Conservation (phyloP, 1,140 invertebrate genomes). For the Heliconius eleuchia region DNA sequence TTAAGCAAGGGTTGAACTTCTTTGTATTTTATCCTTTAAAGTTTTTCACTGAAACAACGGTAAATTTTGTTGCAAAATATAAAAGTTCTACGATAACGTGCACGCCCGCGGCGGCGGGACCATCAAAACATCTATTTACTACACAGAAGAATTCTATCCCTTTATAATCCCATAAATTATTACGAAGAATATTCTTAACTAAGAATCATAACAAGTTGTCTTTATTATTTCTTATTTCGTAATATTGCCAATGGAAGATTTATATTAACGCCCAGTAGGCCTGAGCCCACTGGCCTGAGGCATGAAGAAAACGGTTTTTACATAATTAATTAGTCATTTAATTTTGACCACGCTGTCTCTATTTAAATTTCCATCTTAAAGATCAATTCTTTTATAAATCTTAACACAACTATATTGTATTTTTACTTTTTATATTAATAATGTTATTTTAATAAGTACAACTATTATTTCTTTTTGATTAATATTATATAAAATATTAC, state of each 20-base stretch:
- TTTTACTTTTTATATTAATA: no score
- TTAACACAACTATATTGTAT: background rate
- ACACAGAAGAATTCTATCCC: background rate
- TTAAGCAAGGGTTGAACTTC: constrained; percentile 72
- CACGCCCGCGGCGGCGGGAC: constrained; percentile 60
- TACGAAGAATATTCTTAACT: background rate
- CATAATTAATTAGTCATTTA: background rate
- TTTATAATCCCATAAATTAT: constrained; percentile 4
- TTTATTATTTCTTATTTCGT: constrained; percentile 4
- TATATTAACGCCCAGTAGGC: constrained; percentile 38
- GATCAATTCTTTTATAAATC: background rate
- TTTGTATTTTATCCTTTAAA: constrained; percentile 75
- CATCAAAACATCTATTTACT: constrained; percentile 46
- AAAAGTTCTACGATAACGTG: constrained; percentile 78
- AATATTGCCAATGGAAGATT: constrained; percentile 50
- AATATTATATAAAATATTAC: no score
- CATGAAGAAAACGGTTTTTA: background rate
- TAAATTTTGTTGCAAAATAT: constrained; percentile 71
- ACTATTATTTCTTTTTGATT: no score
- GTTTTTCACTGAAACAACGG: constrained; percentile 75
- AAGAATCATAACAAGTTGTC: background rate
- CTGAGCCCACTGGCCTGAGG: background rate
- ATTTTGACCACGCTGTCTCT: background rate
- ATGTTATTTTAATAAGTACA: no score
- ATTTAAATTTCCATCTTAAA: background rate